A percentile compares a stretch with the other conserved stretches of the same genome.
phyloP scores from a whole-genome alignment of 1,140 invertebrate genomes.

The Apis dorsata region DNA sequence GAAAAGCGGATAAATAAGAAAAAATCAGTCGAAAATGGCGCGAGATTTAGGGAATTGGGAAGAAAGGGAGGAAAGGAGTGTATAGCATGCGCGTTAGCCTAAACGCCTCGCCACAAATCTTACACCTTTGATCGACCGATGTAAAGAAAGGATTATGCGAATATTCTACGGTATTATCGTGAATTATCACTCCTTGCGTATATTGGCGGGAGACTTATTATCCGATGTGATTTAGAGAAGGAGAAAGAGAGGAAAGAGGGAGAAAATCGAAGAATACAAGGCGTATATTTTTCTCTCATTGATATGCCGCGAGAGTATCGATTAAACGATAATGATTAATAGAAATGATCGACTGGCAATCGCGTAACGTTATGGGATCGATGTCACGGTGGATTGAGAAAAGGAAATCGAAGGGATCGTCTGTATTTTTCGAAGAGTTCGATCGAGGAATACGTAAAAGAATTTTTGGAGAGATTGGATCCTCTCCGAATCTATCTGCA shows the following conservation, averaged over 20 bases:
- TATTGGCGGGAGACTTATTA: conserved; percentile 63
- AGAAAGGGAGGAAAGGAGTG: neutral
- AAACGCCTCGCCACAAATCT: conserved; percentile 68
- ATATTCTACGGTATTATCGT: conserved; percentile 68
- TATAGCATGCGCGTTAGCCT: conserved; percentile 63
- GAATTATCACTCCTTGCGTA: conserved; percentile 73
- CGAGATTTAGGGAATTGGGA: conserved; percentile 49
- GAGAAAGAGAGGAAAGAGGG: neutral
- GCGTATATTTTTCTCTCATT: conserved; percentile 24
- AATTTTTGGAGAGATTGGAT: too few relatives aligned
- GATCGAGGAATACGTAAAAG: too few relatives aligned
- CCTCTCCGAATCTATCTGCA: too few relatives aligned
- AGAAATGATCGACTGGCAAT: conserved; percentile 15
- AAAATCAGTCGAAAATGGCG: neutral
- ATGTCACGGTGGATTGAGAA: neutral
- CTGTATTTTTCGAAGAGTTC: neutral
- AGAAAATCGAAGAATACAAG: neutral
- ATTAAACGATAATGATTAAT: conserved; percentile 53
- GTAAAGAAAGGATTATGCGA: conserved; percentile 73
- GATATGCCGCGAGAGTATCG: conserved; percentile 40
- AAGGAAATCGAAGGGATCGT: neutral
- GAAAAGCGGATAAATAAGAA: too few relatives aligned
- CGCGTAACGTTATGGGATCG: conserved; percentile 1
- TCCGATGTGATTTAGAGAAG: conserved; percentile 58
- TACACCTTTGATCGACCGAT: conserved; percentile 56